Percentiles rank a stretch among this genome's conserved stretches.
phyloP scores from a whole-genome alignment of 2,888 invertebrate genomes.

The Sarcophaga caerulescens region DNA sequence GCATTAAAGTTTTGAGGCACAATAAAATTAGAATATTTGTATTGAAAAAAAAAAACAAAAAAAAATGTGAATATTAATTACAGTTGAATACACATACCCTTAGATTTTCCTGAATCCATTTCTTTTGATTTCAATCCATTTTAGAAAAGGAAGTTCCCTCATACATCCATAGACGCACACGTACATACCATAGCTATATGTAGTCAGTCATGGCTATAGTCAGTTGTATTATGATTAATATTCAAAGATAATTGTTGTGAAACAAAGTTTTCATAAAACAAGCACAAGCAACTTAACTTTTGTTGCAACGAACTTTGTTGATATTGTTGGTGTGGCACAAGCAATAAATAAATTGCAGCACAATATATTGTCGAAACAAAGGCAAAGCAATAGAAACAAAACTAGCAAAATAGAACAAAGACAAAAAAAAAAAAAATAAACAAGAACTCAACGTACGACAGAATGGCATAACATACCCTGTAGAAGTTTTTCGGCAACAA shows the following conservation, averaged over 20 bases:
- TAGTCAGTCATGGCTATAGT: neutral
- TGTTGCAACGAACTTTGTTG: slow-evolving; percentile 43
- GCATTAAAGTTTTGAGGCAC: neutral
- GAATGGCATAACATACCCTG: neutral
- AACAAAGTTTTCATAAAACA: slow-evolving; percentile 43
- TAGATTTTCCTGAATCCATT: neutral
- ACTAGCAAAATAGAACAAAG: neutral
- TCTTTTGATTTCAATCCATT: too few relatives aligned
- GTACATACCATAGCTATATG: neutral
- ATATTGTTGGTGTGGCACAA: slow-evolving; percentile 40
- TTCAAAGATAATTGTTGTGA: slow-evolving; percentile 57
- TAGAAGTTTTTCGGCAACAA: slow-evolving; percentile 10
- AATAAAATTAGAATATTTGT: neutral
- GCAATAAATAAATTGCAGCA: slow-evolving; percentile 56
- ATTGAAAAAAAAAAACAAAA: neutral
- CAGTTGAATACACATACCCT: neutral
- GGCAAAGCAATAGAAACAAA: neutral
- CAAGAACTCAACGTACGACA: neutral
- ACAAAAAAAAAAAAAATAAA: too few relatives aligned
- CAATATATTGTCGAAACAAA: slow-evolving; percentile 19
- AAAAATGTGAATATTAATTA: slow-evolving; percentile 7
- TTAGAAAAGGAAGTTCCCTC: too few relatives aligned
- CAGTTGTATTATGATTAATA: slow-evolving; percentile 54
- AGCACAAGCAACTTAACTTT: slow-evolving; percentile 35
- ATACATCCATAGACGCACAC: neutral